Evolutionary conservation across 1,140 invertebrate genomes (phyloP), one percentile per base, ranked within the genome.

Genomic region (Carcinoscorpius rotundicauda): DNA sequence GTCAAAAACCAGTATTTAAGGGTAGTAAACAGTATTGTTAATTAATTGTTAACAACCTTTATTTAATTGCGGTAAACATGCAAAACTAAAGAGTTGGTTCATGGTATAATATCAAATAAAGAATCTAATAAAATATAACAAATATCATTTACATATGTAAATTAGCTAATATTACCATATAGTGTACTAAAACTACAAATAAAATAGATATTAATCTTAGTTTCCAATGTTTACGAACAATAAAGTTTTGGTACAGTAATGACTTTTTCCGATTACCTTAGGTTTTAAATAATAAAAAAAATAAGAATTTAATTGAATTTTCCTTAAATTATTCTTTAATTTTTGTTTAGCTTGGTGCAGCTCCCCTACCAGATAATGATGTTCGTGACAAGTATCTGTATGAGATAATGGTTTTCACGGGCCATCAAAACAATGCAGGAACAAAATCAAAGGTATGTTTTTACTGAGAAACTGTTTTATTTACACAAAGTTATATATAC

Each of bases 371-470:
- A 10, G 81, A 82, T 68, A 83, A 83, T 70, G 75, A 79, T 49
- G 71, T 76, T 3, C 66, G 71, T 11, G 80, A 83, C 68, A 78
- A 78, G 65, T 83, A 83, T 65, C 75, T 81, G 11, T 83, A 83
- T 72, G 79, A 82, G 68, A 75, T 83, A 57, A 72, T 79, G 4
- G 79, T 82, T 2, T 74, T 75, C 11, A 83, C 81, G 5, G 82
- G 82, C 50, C 76, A 78, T 70, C 71, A 76, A 51, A 75, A 72
- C 63, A 75, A 77, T 66, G 79, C 81, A 52, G 77, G 75, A n/a
- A 81, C 80, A 4, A 75, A 81, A 64, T 82, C 81, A 4, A 78
- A 77, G 72, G 81, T 82, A 70, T 68, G 63, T 29, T 29, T 29
- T 29, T 29, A 29, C 29, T 29, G 29, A 29, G 29, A 29, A 29